Percentiles rank a stretch among this genome's conserved stretches.
Conservation (phyloP, 2,797 vertebrate genomes). For the Podarcis siculus region DNA sequence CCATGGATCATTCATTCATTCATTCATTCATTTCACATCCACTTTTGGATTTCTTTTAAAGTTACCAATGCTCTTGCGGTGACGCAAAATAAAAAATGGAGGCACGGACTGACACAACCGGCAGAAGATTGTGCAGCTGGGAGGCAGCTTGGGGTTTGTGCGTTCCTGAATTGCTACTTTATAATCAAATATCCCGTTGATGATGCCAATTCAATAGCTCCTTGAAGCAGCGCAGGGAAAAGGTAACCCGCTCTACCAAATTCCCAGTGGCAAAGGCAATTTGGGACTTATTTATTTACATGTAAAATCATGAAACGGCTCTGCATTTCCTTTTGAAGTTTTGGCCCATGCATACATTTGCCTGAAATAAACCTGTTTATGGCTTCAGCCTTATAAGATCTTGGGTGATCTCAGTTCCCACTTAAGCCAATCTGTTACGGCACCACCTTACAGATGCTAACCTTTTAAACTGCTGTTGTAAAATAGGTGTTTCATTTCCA, state of each 20-base stretch:
- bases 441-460: constrained; percentile 7
- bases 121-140: constrained; percentile 20
- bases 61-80: constrained; percentile 34
- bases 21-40: constrained; percentile 12
- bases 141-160: constrained; percentile 51
- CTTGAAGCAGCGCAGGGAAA: constrained; percentile 48
- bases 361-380: constrained; percentile 46
- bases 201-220: constrained; percentile 54
- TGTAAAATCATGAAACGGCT: constrained; percentile 62
- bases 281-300: constrained; percentile 45
- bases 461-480: constrained; percentile 7
- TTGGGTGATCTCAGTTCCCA: background rate
- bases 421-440: background rate
- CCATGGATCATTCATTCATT: constrained; percentile 14
- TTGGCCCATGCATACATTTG: constrained; percentile 27
- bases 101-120: constrained; percentile 14
- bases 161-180: constrained; percentile 48
- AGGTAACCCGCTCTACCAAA: constrained; percentile 46
- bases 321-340: constrained; percentile 60
- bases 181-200: constrained; percentile 54
- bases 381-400: background rate
- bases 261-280: constrained; percentile 58
- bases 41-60: background rate
- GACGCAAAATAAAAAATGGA: constrained; percentile 27
- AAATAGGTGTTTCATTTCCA: constrained; percentile 34